These are phyloP conservation scores for Prionailurus viverrinus DNA, from an alignment of 2,113 vertebrate genomes.

Conservation along the genomic window DNA sequence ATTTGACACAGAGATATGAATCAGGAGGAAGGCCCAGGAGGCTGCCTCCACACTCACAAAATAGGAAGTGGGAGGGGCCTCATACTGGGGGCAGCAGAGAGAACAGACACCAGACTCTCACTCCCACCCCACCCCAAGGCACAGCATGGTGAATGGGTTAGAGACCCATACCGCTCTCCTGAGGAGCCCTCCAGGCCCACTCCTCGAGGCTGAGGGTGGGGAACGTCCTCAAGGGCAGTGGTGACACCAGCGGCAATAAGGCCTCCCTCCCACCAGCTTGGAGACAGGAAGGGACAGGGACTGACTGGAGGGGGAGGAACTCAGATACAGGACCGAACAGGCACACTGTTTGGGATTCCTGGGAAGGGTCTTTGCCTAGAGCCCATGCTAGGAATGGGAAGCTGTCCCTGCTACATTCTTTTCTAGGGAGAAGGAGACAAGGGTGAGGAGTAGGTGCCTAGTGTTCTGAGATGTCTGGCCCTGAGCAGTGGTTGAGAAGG, in stretches of 20 bases:
- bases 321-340: not conserved
- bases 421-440: not conserved
- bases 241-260: not conserved
- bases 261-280: not conserved
- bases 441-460: not conserved
- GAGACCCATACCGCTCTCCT: not conserved
- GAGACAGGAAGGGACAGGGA: not conserved
- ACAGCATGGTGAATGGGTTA: not conserved
- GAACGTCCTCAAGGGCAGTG: not conserved
- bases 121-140: not conserved
- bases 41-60: constrained; percentile 47
- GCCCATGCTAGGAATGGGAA: not conserved
- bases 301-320: not conserved
- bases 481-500: not conserved
- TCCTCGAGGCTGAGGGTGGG: not conserved
- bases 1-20: constrained; percentile 15
- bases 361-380: not conserved
- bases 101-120: not conserved
- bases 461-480: constrained; percentile 16
- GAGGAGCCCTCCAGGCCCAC: not conserved
- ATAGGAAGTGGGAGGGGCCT: constrained; percentile 76
- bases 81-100: not conserved
- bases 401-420: not conserved
- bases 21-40: constrained; percentile 6
- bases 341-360: not conserved